These are phyloP conservation scores for Anadara kagoshimensis DNA, from an alignment of 1,140 invertebrate species.

Conservation along the genomic window DNA sequence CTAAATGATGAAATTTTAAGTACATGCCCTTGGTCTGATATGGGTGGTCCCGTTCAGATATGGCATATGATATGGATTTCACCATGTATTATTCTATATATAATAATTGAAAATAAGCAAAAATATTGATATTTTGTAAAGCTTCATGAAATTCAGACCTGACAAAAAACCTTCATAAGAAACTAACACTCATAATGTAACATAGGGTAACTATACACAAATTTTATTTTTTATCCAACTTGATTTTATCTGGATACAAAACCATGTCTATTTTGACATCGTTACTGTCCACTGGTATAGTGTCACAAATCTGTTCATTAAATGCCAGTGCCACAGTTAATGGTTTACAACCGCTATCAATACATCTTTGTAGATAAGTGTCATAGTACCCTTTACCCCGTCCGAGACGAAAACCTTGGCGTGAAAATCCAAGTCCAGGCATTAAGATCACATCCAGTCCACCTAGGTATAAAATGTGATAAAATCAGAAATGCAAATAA, in stretches of 20 bases:
- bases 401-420: slow-evolving; percentile 84
- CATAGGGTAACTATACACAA: too few relatives aligned
- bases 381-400: slow-evolving; percentile 93
- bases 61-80: too few relatives aligned
- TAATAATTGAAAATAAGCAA: too few relatives aligned
- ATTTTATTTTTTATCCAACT: too few relatives aligned
- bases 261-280: slow-evolving; percentile 50
- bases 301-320: slow-evolving; percentile 85
- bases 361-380: slow-evolving; percentile 80
- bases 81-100: too few relatives aligned
- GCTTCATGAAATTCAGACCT: too few relatives aligned
- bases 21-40: too few relatives aligned
- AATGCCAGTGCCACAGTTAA: slow-evolving; percentile 86
- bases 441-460: slow-evolving; percentile 91
- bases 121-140: too few relatives aligned
- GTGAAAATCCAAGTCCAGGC: slow-evolving; percentile 91
- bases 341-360: slow-evolving; percentile 72
- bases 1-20: too few relatives aligned
- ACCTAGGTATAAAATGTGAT: slow-evolving; percentile 74
- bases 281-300: slow-evolving; percentile 78
- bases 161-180: too few relatives aligned
- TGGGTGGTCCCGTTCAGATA: too few relatives aligned
- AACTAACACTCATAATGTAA: too few relatives aligned
- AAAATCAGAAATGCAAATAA: background rate
- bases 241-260: slow-evolving; percentile 37